phyloP scores from a whole-genome alignment of 2,113 vertebrate species.

The Pluvianellus socialis region DNA sequence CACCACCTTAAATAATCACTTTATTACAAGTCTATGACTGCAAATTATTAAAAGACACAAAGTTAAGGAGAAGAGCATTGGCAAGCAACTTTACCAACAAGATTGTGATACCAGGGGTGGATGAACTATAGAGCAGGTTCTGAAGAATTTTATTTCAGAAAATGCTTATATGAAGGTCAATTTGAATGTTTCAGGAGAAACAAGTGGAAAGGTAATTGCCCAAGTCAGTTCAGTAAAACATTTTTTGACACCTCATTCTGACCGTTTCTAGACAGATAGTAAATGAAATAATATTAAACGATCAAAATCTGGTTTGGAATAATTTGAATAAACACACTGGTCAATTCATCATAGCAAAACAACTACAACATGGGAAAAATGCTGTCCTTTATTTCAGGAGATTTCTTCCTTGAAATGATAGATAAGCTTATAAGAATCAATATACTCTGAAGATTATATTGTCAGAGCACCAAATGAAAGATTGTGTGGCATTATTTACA shows the following conservation, averaged over 20 bases:
- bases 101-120: neutral
- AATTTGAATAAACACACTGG: neutral
- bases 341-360: neutral
- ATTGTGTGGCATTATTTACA: neutral
- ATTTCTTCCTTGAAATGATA: neutral
- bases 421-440: neutral
- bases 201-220: neutral
- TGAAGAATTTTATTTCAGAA: neutral
- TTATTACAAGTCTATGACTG: neutral
- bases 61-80: neutral
- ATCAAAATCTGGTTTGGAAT: neutral
- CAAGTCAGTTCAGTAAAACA: neutral
- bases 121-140: neutral
- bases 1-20: neutral
- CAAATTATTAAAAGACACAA: neutral
- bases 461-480: neutral
- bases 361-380: neutral
- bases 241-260: neutral
- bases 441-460: neutral
- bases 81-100: neutral
- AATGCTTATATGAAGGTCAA: neutral
- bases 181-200: neutral
- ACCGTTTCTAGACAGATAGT: neutral
- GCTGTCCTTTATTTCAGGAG: neutral
- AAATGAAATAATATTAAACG: neutral